Evolutionary conservation across 2,113 vertebrate genomes (phyloP), one percentile per base, ranked within the genome.

Genomic region (Pseudorhombus dupliciocellatus): DNA sequence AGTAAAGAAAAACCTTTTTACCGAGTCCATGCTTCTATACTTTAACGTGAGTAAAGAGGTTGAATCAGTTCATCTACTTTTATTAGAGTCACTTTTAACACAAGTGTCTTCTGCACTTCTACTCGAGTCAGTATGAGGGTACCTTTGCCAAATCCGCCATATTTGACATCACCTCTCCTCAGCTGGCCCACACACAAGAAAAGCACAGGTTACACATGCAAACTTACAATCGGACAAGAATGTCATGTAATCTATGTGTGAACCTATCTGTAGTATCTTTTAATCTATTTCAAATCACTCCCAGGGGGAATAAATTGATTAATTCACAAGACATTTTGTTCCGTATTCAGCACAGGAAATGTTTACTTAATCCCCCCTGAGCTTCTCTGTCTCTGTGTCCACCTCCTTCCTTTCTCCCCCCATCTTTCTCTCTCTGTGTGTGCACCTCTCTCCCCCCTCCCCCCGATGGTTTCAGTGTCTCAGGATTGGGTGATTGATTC

Each of bases 401-500:
- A 63, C 74, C 72, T 70, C 53, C 60, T 62, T 54, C 65, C 22
- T 53, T 25, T 10, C 24, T 26, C 24, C 52, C 18, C 30, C 25
- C 4, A 14, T 55, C 25, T 55, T 46, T 76, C 54, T 61, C 55
- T 78, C 55, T 80, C 22, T 70, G 63, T 58, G 8, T 55, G 15
- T 11, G 3, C 25, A 14, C 30, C 14, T 26, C 53, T 9, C 52
- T 76, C 56, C 61, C 72, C 66, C 54, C 70, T 78, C 77, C 84
- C 73, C 66, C 77, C 83, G 80, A 88, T 87, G 77, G 86, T 85
- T 81, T 87, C 76, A 64, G 60, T 76, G 69, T 89, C 81, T 84
- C 70, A 81, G 75, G 75, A 87, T 83, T 75, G 70, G 86, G 79
- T 92, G 91, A 93, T 93, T 92, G 92, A 93, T 93, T 88, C 83